Base-by-base conservation (phyloP, 2,888 invertebrate genomes). In the Erebia palarica region DNA sequence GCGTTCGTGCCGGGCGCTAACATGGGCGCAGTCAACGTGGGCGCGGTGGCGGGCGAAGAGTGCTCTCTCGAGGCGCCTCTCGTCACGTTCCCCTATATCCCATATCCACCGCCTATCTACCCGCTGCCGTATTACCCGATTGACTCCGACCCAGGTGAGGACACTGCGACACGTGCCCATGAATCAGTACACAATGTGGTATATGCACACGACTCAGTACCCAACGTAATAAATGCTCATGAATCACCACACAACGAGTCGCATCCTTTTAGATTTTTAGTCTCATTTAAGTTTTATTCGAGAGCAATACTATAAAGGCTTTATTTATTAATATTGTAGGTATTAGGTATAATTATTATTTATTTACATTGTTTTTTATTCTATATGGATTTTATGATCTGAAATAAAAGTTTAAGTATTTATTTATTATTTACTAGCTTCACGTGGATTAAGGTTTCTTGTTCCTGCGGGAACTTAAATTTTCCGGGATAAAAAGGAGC, bases 61-160 rank as follows among this genome's bases (percentile, higher is more conserved):
- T 82, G 74, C 14, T n/a, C 81, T 8, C 7, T 66, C 73, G 88
- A 88, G 75, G 82, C 78, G 73, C 84, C 86, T 57, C 57, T 91
- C 74, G 76, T 89, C 21, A 76, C 84, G 57, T 77, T 89, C 79
- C 89, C 92, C n/a, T 92, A 90, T 87, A 83, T 91, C 64, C 86
- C 88, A 57, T 92, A 92, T 85, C 92, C 93, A 79, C 93, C 93
- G 75, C 91, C 92, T 59, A 77, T 92, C 72, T 92, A 91, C 86
- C 89, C 90, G 73, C 71, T 91, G 67, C 91, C 88, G 61, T 92
- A 90, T 86, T 92, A 91, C 83, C 88, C 89, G 4, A 77, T 90
- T 21, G 93, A 92, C 49, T 74, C 85, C n/a, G 92, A 90, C 71
- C 90, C 89, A 10, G 83, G 91, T 88, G 59, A 78, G 80, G 78